phyloP scores from a whole-genome alignment of 1,140 invertebrate species.

The Drosophila kikkawai region DNA sequence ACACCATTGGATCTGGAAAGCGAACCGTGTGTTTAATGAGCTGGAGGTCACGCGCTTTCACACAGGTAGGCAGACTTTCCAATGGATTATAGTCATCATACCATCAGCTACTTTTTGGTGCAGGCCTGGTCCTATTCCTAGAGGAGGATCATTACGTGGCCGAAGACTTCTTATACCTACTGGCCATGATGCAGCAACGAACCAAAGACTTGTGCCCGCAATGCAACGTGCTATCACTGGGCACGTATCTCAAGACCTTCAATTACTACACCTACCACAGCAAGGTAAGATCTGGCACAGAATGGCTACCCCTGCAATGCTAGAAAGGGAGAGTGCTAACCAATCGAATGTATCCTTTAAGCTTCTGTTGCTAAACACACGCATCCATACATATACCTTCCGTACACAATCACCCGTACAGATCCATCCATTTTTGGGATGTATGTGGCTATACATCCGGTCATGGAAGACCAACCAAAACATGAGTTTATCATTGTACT shows the following conservation, averaged over 20 bases:
- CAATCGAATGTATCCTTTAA: slow-evolving; percentile 36
- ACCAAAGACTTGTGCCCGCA: slow-evolving; percentile 92
- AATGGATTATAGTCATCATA: background rate
- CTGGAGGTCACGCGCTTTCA: slow-evolving; percentile 90
- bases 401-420: background rate
- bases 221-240: slow-evolving; percentile 96
- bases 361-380: slow-evolving; percentile 61
- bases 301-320: background rate
- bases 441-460: background rate
- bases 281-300: slow-evolving; percentile 86
- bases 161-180: slow-evolving; percentile 96
- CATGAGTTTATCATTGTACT: slow-evolving; percentile 32
- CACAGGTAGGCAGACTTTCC: slow-evolving; percentile 86
- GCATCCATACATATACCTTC: slow-evolving; percentile 17
- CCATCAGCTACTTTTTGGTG: background rate
- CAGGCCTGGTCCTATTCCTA: slow-evolving; percentile 94
- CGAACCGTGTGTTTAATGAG: slow-evolving; percentile 93
- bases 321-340: slow-evolving; percentile 22
- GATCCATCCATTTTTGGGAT: slow-evolving; percentile 15
- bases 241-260: slow-evolving; percentile 98
- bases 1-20: slow-evolving; percentile 99
- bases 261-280: slow-evolving; percentile 91
- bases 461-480: slow-evolving; percentile 11
- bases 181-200: slow-evolving; percentile 91
- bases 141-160: slow-evolving; percentile 99